These are phyloP conservation scores for Drosophila merina DNA, from an alignment of 2,888 invertebrate species.

Conservation along the genomic window DNA sequence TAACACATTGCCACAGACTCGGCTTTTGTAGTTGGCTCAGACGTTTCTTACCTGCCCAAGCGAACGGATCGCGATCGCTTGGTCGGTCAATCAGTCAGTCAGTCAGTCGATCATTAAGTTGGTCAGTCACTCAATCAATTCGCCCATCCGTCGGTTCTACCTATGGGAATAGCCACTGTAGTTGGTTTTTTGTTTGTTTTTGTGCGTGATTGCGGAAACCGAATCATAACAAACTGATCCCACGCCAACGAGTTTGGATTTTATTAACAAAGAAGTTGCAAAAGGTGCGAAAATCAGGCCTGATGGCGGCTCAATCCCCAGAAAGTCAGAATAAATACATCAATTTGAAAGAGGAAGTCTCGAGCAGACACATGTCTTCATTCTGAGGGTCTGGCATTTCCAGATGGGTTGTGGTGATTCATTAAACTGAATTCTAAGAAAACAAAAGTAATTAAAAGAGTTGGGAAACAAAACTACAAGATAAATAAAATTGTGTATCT, in stretches of 20 bases:
- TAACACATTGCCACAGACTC: conserved; percentile 13
- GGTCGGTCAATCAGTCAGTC: conserved; percentile 38
- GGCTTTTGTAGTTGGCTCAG: conserved; percentile 30
- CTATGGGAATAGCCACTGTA: conserved; percentile 23
- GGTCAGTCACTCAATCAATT: not conserved
- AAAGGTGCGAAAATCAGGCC: conserved; percentile 36
- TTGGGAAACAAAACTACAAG: not conserved
- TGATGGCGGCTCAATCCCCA: conserved; percentile 19
- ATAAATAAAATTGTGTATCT: not conserved
- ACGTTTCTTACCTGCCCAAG: conserved; percentile 62
- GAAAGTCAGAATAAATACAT: conserved; percentile 25
- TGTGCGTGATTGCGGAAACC: conserved; percentile 43
- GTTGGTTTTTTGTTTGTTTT: conserved; percentile 23
- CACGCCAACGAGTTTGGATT: conserved; percentile 24
- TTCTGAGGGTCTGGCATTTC: not conserved
- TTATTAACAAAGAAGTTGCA: conserved; percentile 21
- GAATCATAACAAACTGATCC: conserved; percentile 43
- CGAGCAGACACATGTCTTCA: not conserved
- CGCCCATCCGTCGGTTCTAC: conserved; percentile 26
- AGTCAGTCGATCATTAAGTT: not conserved
- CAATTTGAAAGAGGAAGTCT: conserved; percentile 7
- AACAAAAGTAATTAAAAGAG: not conserved
- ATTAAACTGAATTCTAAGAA: not conserved
- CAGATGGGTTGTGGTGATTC: not conserved
- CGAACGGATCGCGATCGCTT: conserved; percentile 52